Percentiles rank a stretch among this genome's conserved stretches.
Evolutionary conservation across 1,140 invertebrate species (phyloP).

Genomic region (Bombus confusus): DNA sequence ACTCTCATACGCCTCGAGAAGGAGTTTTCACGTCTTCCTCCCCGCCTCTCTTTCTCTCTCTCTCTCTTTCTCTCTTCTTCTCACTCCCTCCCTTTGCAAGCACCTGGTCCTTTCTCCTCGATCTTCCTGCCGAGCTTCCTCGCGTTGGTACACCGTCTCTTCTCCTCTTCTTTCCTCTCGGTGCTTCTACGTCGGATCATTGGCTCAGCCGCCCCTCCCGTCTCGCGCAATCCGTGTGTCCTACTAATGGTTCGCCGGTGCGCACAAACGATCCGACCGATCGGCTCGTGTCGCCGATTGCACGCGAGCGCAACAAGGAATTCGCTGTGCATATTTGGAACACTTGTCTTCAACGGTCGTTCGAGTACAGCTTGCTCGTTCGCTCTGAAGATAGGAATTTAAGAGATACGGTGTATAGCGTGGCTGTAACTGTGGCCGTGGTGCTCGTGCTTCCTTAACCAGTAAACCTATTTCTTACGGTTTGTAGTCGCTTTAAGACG

Average conservation of each 20-base stretch:
- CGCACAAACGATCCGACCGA: neutral
- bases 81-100: neutral
- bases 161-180: slow-evolving; percentile 43
- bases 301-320: too few relatives aligned
- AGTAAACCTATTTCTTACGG: too few relatives aligned
- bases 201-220: neutral
- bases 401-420: too few relatives aligned
- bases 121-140: slow-evolving; percentile 28
- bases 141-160: slow-evolving; percentile 2
- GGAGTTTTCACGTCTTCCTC: slow-evolving; percentile 54
- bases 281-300: neutral
- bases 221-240: slow-evolving; percentile 33
- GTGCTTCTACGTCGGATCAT: neutral
- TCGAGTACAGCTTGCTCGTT: too few relatives aligned
- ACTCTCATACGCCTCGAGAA: slow-evolving; percentile 79
- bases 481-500: too few relatives aligned
- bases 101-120: slow-evolving; percentile 13
- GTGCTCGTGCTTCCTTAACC: too few relatives aligned
- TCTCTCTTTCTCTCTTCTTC: slow-evolving; percentile 22
- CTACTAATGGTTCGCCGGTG: slow-evolving; percentile 16
- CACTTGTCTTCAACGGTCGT: too few relatives aligned
- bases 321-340: too few relatives aligned
- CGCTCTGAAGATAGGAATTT: too few relatives aligned
- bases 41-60: slow-evolving; percentile 33
- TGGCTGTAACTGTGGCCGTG: too few relatives aligned